Evolutionary conservation across 2,113 vertebrate genomes (phyloP), one percentile per base, ranked within the genome.

Genomic region (Archilochus colubris): DNA sequence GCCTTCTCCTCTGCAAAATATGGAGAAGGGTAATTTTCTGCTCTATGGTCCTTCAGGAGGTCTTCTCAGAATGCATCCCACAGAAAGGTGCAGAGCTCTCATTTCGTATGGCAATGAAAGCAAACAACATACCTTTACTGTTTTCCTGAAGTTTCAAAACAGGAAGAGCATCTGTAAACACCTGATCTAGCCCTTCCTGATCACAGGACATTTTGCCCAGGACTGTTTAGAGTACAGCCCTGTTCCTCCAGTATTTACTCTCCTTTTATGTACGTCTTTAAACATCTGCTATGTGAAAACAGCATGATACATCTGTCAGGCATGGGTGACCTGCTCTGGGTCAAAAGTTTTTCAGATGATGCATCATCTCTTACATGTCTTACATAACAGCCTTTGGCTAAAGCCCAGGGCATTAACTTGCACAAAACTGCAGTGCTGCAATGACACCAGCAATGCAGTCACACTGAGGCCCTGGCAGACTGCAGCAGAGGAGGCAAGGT

Each of bases 111-210:
- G 57, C 68, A 70, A 74, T 51, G 43, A 33, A 79, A 80, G 55
- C 9, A 14, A 7, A 46, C 22, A 70, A 61, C 0, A 2, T 24
- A 54, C 25, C 72, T 85, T 50, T 76, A 40, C 17, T n/a, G 30
- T 5, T 63, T 93, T 89, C 33, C 28, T 19, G 19, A 54, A 7
- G 30, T 46, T 67, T 46, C 66, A 61, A 38, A 75, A 62, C 17
- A 79, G 51, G 36, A 92, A 87, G 31, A 87, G 12, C 33, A 85
- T 73, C 63, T 80, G 16, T 76, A 46, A 88, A 77, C 33, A 59
- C 21, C 67, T 63, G 18, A 50, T 43, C 46, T 59, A 61, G 30
- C 67, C 70, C 75, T 86, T 95, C 76, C 55, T 66, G 72, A 69
- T 11, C 67, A 73, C 30, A 79, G 38, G 84, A 75, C 4, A 62